Percentiles rank a stretch among this genome's conserved stretches.
Conservation (phyloP, 1,140 invertebrate species). For the Wiebesia pumilae region DNA sequence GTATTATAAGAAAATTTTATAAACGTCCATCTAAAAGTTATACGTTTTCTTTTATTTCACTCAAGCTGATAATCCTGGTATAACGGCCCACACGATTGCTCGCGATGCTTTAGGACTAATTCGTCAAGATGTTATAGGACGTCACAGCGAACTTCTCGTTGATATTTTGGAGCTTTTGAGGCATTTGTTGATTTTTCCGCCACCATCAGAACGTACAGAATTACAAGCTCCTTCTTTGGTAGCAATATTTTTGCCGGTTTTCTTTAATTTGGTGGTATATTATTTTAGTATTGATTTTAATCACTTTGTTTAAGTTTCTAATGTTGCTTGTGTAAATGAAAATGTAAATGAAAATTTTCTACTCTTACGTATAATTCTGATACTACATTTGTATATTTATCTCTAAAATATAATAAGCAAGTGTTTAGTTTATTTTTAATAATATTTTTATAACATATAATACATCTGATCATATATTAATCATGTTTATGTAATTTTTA, state of each 20-base stretch:
- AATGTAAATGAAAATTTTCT: too few relatives aligned
- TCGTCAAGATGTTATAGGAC: constrained; percentile 68
- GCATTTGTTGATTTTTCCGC: constrained; percentile 67
- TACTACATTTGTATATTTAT: too few relatives aligned
- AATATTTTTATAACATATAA: too few relatives aligned
- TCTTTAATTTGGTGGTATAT: constrained; percentile 72
- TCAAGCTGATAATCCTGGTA: constrained; percentile 67
- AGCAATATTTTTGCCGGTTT: constrained; percentile 71
- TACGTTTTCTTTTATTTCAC: neutral
- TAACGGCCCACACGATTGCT: constrained; percentile 69
- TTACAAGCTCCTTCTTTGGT: constrained; percentile 71
- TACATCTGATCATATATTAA: too few relatives aligned
- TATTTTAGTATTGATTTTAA: neutral
- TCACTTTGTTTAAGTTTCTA: neutral
- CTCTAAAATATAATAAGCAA: too few relatives aligned
- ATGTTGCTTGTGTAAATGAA: neutral
- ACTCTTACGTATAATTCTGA: too few relatives aligned
- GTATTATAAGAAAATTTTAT: too few relatives aligned
- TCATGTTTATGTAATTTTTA: neutral
- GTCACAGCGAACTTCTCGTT: constrained; percentile 67
- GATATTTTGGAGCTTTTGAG: constrained; percentile 69
- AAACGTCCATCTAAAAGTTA: neutral
- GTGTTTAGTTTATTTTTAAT: too few relatives aligned
- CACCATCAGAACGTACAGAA: constrained; percentile 69
- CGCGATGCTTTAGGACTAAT: constrained; percentile 72